These are phyloP conservation scores for Australoheros facetus DNA, from an alignment of 2,797 vertebrate genomes.

Conservation along the genomic window DNA sequence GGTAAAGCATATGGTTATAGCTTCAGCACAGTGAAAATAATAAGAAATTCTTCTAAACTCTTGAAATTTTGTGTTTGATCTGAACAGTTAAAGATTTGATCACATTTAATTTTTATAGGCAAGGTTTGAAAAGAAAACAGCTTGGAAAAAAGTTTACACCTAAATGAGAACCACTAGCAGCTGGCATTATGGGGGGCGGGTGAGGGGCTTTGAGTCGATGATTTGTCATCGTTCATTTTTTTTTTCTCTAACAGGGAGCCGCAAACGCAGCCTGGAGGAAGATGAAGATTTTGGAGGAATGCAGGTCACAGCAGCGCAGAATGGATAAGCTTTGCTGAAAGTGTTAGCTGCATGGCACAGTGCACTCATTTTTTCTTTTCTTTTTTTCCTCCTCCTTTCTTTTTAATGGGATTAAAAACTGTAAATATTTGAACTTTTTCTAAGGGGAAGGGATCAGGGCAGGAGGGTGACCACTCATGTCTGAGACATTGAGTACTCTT, in stretches of 20 bases:
- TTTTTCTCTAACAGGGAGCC: slow-evolving; percentile 83
- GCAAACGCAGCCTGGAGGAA: slow-evolving; percentile 93
- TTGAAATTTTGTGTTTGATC: too few species aligned
- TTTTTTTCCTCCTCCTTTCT: slow-evolving; percentile 73
- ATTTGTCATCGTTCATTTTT: not conserved
- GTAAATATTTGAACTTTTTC: slow-evolving; percentile 84
- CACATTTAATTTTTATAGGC: too few species aligned
- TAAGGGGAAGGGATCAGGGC: slow-evolving; percentile 61
- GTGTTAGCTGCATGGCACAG: slow-evolving; percentile 55
- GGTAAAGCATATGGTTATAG: not conserved
- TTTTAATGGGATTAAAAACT: slow-evolving; percentile 86
- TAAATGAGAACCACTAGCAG: too few species aligned
- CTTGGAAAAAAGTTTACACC: too few species aligned
- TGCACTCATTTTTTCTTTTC: slow-evolving; percentile 48
- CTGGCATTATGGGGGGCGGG: too few species aligned
- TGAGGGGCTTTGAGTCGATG: too few species aligned
- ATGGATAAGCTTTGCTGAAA: slow-evolving; percentile 81
- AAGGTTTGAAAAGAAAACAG: too few species aligned
- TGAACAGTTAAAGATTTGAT: too few species aligned
- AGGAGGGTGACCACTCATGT: slow-evolving; percentile 59
- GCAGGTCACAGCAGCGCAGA: slow-evolving; percentile 93
- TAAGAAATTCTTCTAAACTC: too few species aligned
- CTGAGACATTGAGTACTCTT: slow-evolving; percentile 70
- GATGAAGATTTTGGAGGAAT: slow-evolving; percentile 94
- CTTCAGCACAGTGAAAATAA: not conserved